A percentile compares a stretch with the other conserved stretches of the same genome.
phyloP scores from a whole-genome alignment of 2,888 invertebrate genomes.

The Microplitis manilae region DNA sequence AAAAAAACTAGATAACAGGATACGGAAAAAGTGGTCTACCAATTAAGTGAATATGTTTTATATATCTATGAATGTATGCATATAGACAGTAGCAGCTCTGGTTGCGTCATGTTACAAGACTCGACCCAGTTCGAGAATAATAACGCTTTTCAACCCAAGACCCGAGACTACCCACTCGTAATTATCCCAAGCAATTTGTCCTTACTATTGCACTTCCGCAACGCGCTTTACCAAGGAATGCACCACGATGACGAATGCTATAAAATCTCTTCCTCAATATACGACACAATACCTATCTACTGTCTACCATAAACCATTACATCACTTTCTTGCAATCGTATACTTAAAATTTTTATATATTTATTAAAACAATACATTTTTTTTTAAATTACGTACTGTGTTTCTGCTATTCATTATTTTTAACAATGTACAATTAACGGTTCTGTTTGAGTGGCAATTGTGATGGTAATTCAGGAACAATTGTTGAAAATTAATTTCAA shows the following conservation, averaged over 20 bases:
- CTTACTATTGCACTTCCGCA: conserved; percentile 26
- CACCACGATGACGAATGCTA: conserved; percentile 35
- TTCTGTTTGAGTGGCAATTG: no score
- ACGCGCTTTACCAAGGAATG: conserved; percentile 25
- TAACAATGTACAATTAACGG: no score
- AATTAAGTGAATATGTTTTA: conserved; percentile 38
- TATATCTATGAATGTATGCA: background rate
- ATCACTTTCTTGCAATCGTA: background rate
- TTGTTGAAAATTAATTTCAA: no score
- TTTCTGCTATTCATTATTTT: no score
- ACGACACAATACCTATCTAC: background rate
- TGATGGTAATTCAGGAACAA: no score
- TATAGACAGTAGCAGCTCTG: conserved; percentile 1
- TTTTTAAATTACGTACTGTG: no score
- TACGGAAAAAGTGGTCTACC: conserved; percentile 9
- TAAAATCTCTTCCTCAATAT: conserved; percentile 23
- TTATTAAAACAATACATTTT: no score
- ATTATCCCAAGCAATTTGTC: conserved; percentile 49
- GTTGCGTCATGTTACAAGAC: conserved; percentile 35
- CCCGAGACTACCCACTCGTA: conserved; percentile 36
- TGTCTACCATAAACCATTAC: background rate
- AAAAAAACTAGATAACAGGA: conserved; percentile 10
- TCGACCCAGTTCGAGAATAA: conserved; percentile 44
- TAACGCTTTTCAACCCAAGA: conserved; percentile 35
- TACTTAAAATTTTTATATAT: background rate